Percentiles rank a stretch among this genome's conserved stretches.
Evolutionary conservation across 2,113 vertebrate genomes (phyloP).

Genomic region (Suricata suricatta): DNA sequence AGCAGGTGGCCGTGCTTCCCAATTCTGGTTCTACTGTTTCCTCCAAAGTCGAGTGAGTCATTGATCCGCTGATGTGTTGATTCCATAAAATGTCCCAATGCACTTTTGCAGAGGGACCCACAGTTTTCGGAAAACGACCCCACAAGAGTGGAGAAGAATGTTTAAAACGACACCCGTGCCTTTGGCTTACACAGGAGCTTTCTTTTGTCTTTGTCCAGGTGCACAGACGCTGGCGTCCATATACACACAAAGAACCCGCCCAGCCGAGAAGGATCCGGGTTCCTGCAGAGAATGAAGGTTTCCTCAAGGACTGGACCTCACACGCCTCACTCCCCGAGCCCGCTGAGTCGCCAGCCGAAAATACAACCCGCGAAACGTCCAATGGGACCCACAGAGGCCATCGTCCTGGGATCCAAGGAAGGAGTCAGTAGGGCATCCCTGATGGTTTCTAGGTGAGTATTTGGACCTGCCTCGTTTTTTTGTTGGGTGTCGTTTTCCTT

Average conservation of each 20-base stretch:
- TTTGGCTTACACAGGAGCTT: fast-evolving
- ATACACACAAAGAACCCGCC: too few relatives aligned
- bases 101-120: not conserved
- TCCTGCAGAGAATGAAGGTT: not conserved
- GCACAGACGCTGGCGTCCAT: not conserved
- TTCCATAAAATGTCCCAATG: too few relatives aligned
- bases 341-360: not conserved
- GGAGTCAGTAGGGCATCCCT: not conserved
- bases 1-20: not conserved
- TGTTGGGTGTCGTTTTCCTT: not conserved
- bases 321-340: constrained; percentile 26
- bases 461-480: not conserved
- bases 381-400: not conserved
- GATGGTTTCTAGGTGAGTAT: not conserved
- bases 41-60: not conserved
- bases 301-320: not conserved
- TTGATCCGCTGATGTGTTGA: too few relatives aligned
- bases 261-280: fast-evolving
- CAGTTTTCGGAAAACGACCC: fast-evolving
- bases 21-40: fast-evolving
- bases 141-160: not conserved
- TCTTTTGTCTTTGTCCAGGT: not conserved
- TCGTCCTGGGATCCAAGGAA: not conserved
- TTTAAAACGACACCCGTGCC: not conserved
- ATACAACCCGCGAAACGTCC: not conserved